Base-by-base conservation (phyloP, 2,113 vertebrate species). In the Spea bombifrons region DNA sequence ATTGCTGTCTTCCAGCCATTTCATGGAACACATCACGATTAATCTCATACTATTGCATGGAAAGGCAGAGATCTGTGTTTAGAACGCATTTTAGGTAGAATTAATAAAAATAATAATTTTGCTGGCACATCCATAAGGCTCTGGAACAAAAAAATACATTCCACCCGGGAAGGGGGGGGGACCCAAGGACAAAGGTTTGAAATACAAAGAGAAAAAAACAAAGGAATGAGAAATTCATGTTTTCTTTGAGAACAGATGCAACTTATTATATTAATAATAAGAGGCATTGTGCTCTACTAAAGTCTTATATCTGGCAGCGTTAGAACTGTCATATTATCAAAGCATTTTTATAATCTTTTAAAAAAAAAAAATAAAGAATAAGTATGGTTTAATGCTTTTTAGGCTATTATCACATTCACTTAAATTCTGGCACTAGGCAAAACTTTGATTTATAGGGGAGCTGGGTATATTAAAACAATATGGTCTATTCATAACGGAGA, bases 181-280 rank as follows among this genome's bases (percentile, higher is more conserved):
- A 72, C 8, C 70, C n/a, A 7, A 73, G 70, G 63, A 73, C 57
- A 66, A 79, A 66, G 63, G 63, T 66, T 79, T 73, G 49, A 78
- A 17, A 30, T 30, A 30, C 48, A 65, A 65, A 44, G 53, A 44
- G 43, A 47, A 77, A 78, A 78, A 78, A 53, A 76, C 61, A 80
- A 66, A 74, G 53, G 78, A 66, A 80, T 17, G 45, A 74, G 71
- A 80, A 68, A 74, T 74, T 67, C 77, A 65, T 44, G 6, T 79
- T 78, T 64, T 78, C 63, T 46, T 73, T 55, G 63, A 55, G 43
- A 74, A 73, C 78, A 80, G 78, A 80, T 80, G 78, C 53, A 74
- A 80, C 59, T 80, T 15, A 80, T 80, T 80, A 80, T 45, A 68
- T 50, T 77, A 74, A 80, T 67, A 67, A 80, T 30, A 73, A 65